phyloP scores from a whole-genome alignment of 2,888 invertebrate genomes.

The Arrhopalites spinosus region DNA sequence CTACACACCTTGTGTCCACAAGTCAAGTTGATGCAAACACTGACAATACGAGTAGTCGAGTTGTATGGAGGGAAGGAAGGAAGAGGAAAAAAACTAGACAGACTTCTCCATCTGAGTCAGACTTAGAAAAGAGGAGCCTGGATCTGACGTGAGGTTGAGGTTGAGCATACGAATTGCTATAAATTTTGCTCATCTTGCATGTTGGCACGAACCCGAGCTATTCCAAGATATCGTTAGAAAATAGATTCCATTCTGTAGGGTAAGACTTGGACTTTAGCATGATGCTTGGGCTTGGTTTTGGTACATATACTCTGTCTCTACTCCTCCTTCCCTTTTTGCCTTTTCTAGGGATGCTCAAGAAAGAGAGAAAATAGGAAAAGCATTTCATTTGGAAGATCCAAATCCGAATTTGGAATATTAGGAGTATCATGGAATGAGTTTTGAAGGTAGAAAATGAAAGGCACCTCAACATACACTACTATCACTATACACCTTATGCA shows the following conservation, averaged over 20 bases:
- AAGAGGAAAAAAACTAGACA: neutral
- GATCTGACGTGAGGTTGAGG: neutral
- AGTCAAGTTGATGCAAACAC: neutral
- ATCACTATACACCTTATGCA: no score
- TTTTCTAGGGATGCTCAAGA: neutral
- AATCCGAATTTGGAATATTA: neutral
- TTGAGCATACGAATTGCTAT: constrained; percentile 25
- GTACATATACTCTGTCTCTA: neutral
- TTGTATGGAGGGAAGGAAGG: neutral
- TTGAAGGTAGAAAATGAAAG: neutral
- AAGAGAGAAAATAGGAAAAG: constrained; percentile 15
- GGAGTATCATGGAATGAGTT: neutral
- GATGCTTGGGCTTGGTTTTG: no score
- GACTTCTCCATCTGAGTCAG: neutral
- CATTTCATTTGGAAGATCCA: constrained; percentile 11
- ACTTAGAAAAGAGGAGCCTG: neutral
- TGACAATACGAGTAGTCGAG: neutral
- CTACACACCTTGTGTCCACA: neutral
- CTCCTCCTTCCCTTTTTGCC: neutral
- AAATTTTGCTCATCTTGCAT: constrained; percentile 22
- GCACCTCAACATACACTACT: no score
- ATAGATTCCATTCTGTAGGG: neutral
- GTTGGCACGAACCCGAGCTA: constrained; percentile 7
- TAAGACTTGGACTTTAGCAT: neutral
- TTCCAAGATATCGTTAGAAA: constrained; percentile 23